Evolutionary conservation across 2,113 vertebrate species (phyloP).

Genomic region (Raja brachyura): DNA sequence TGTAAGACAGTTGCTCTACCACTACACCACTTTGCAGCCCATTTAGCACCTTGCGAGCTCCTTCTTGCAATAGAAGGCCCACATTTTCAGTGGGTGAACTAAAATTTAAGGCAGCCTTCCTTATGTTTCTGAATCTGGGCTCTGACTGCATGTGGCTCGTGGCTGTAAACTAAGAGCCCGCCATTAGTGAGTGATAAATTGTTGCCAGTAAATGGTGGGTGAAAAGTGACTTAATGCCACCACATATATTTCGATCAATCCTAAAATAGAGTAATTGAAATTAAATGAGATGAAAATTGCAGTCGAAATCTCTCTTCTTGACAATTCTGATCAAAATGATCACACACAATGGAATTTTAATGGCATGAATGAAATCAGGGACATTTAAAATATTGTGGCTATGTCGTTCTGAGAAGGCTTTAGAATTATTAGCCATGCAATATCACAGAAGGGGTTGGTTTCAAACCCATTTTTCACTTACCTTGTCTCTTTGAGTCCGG

Average conservation of each 20-base stretch:
- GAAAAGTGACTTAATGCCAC: background rate
- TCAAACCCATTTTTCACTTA: background rate
- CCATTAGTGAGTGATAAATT: background rate
- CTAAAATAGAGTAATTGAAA: background rate
- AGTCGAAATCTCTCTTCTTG: background rate
- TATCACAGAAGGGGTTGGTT: constrained; percentile 20
- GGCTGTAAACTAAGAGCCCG: background rate
- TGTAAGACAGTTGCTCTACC: no score
- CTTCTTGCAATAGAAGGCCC: no score
- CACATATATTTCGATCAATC: background rate
- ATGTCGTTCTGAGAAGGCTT: background rate
- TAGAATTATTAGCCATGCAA: background rate
- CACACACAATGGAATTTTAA: background rate
- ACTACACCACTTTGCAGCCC: no score
- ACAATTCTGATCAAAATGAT: constrained; percentile 13
- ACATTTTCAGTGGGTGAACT: no score
- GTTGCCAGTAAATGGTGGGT: background rate
- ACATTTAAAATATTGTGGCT: background rate
- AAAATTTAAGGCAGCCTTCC: no score
- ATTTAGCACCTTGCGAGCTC: no score
- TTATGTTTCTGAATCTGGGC: background rate
- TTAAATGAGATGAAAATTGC: background rate
- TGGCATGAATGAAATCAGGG: background rate
- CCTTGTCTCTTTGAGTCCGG: constrained; percentile 6
- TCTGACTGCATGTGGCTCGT: background rate